Evolutionary conservation across 2,797 vertebrate species (phyloP), one percentile per base, ranked within the genome.

Genomic region (Triplophysa bombifrons): DNA sequence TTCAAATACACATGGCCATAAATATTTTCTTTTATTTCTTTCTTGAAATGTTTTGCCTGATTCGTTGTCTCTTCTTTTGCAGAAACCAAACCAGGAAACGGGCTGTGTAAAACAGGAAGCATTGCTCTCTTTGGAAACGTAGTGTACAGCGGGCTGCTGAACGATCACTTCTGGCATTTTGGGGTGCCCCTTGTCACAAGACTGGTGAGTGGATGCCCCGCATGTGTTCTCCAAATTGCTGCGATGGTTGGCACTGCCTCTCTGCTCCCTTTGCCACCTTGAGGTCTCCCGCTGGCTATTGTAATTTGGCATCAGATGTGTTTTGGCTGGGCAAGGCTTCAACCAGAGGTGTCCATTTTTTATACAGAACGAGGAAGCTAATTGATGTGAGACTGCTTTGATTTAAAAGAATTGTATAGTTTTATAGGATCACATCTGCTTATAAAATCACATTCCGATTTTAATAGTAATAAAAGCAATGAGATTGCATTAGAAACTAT

Each of bases 71-170:
- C 10, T 85, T 1, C 20, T 68, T 71, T 82, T 82, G 13, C 86
- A 93, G 92, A 92, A 91, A 88, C 86, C 80, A 92, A 93, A 88
- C 89, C 92, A 92, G 91, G 90, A 90, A 91, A 89, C 87, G 89
- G 87, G 88, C 83, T 89, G 87, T 92, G 88, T 87, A 92, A 93
- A 88, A 86, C 91, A 86, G 92, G 91, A 91, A 89, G 87, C 89
- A 91, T 92, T 88, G 88, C 92, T 88, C 81, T 92, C 82, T 91
- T 92, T 86, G 91, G 92, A 73, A 93, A 92, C 92, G 91, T 92
- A 86, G 90, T 93, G 80, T 92, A 90, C 88, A 90, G 89, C 67
- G 91, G 90, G 53, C 88, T 92, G 80, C 87, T 93, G 88, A 92
- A 89, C 89, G 88, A 93, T 77, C 90, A 92, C 87, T 88, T 92